phyloP scores from a whole-genome alignment of 2,888 invertebrate species.

The Thereva unica region DNA sequence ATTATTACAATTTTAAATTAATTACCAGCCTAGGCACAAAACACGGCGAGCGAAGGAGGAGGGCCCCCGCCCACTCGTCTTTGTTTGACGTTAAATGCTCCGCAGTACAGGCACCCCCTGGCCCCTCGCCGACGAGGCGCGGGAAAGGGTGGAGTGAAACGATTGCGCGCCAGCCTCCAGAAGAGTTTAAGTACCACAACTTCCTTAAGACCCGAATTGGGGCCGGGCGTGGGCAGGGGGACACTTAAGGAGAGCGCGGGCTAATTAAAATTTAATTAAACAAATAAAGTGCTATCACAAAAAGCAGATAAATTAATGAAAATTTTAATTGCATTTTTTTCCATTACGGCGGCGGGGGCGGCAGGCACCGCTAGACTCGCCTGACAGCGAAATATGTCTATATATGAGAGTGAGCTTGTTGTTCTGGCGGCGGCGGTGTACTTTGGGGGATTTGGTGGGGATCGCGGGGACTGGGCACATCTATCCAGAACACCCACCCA shows the following conservation, averaged over 20 bases:
- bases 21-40: too few relatives aligned
- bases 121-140: not conserved
- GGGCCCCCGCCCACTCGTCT: too few relatives aligned
- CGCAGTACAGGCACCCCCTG: too few relatives aligned
- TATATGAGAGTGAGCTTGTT: constrained; percentile 21
- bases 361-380: constrained; percentile 23
- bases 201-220: constrained; percentile 26
- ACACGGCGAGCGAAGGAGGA: too few relatives aligned
- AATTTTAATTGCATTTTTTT: constrained; percentile 48
- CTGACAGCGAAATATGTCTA: constrained; percentile 30
- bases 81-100: too few relatives aligned
- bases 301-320: constrained; percentile 49
- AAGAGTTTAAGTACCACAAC: constrained; percentile 32
- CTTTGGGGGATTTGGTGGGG: too few relatives aligned
- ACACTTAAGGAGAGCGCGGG: constrained; percentile 33
- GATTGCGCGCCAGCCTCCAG: constrained; percentile 26
- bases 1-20: too few relatives aligned
- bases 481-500: constrained; percentile 25
- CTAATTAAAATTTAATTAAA: constrained; percentile 49
- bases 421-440: not conserved
- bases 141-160: constrained; percentile 10
- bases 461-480: constrained; percentile 11
- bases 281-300: constrained; percentile 49
- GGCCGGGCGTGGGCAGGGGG: constrained; percentile 1
- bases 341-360: constrained; percentile 13